These are phyloP conservation scores for Lutjanus campechanus DNA, from an alignment of 2,797 vertebrate genomes.

Conservation along the genomic window DNA sequence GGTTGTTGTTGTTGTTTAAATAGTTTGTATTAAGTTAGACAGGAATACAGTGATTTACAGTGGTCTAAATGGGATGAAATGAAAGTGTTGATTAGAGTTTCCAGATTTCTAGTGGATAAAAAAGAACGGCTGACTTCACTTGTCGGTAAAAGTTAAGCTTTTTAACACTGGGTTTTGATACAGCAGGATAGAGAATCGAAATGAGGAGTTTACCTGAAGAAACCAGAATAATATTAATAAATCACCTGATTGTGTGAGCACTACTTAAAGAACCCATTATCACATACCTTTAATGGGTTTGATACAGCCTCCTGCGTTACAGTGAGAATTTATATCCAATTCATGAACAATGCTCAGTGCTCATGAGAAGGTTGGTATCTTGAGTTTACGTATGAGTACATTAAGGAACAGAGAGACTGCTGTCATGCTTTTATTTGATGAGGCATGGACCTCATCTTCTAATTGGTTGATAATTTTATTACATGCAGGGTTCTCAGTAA, in stretches of 20 bases:
- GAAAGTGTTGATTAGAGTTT: too few relatives aligned
- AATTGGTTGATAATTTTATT: neutral
- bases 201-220: too few relatives aligned
- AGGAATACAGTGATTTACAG: too few relatives aligned
- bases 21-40: too few relatives aligned
- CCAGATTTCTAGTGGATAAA: too few relatives aligned
- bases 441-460: conserved; percentile 6
- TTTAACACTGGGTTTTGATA: too few relatives aligned
- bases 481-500: neutral
- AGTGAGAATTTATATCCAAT: neutral
- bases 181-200: too few relatives aligned
- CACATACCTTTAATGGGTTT: neutral
- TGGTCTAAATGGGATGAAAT: too few relatives aligned
- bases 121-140: too few relatives aligned
- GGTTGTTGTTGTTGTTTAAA: too few relatives aligned
- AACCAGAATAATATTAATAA: neutral
- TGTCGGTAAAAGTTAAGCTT: too few relatives aligned
- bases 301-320: neutral
- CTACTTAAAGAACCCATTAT: neutral
- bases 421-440: neutral
- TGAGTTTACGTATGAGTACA: neutral
- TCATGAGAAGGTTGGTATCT: neutral
- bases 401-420: neutral
- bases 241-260: neutral
- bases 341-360: neutral